Evolutionary conservation across 2,888 invertebrate genomes (phyloP).

Genomic region (Drosophila hamatofila): DNA sequence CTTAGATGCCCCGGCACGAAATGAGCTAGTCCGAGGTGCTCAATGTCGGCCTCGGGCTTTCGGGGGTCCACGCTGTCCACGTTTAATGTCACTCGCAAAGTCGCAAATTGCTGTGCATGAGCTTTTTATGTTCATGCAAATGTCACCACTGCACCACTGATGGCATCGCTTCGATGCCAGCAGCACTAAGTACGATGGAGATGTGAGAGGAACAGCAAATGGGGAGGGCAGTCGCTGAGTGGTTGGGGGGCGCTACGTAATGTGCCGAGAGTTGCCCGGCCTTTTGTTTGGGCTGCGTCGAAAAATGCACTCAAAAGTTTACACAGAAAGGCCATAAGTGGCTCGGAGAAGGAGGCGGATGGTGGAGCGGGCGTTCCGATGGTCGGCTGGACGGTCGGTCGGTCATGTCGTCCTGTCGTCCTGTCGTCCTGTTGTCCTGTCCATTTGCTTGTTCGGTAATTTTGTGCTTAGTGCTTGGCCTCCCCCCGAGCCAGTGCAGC

Average conservation of each 20-base stretch:
- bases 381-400: constrained; percentile 13
- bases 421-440: constrained; percentile 64
- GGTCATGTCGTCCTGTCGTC: constrained; percentile 38
- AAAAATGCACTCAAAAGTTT: constrained; percentile 81
- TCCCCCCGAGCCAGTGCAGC: constrained; percentile 28
- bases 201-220: not conserved
- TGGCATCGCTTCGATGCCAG: constrained; percentile 43
- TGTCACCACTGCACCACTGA: constrained; percentile 72
- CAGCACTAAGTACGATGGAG: constrained; percentile 29
- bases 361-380: not conserved
- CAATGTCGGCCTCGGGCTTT: constrained; percentile 11
- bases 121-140: constrained; percentile 83
- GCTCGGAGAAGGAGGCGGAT: constrained; percentile 29
- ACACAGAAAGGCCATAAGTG: constrained; percentile 79
- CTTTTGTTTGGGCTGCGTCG: constrained; percentile 77
- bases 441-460: constrained; percentile 73
- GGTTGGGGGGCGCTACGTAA: constrained; percentile 45
- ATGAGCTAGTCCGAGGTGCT: constrained; percentile 49
- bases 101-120: constrained; percentile 83
- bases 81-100: constrained; percentile 82
- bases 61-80: constrained; percentile 62
- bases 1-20: constrained; percentile 56
- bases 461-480: constrained; percentile 73
- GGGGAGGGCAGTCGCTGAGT: not conserved
- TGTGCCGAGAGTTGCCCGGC: constrained; percentile 58